Evolutionary conservation across 2,113 vertebrate species (phyloP), one percentile per base, ranked within the genome.

Genomic region (Pseudopodoces humilis): DNA sequence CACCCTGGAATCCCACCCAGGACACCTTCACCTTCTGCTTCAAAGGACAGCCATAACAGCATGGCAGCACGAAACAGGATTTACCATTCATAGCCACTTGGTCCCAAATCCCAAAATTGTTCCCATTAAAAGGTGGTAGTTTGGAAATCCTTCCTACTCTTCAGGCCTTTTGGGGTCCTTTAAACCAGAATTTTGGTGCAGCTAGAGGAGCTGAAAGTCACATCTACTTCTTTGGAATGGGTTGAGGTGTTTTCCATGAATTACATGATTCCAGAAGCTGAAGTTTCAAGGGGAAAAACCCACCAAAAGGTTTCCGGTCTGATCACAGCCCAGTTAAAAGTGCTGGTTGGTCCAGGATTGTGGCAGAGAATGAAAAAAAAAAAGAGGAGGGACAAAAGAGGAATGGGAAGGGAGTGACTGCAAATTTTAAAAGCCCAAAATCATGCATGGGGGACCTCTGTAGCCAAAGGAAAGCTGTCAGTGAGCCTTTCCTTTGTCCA

Each of bases 1-100:
- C 71, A 64, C 68, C 31, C 27, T 85, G 31, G 35, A 53, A 62
- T 90, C 44, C 53, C 68, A 92, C 79, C 76, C 83, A 83, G 71
- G 75, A 33, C 44, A 91, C 31, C 58, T 28, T 72, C 78, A 59
- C 22, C 52, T 82, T 46, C 37, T 91, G 33, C 27, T 80, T 25
- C 31, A 13, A n/a, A 67, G 28, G 17, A 37, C 12, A 65, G 13
- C 23, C 60, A 39, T 1, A 1, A 23, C 18, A 79, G 13, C 35
- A 27, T 0, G 2, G 16, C 20, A 81, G 6, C 6, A 5, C n/a
- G 16, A 67, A 62, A 52, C 1, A 15, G 55, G 31, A 15, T 81
- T 92, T 88, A 10, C n/a, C 30, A 30, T 63, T 90, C 43, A 53
- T n/a, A 55, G 27, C 11, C 19, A 2, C 56, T 83, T 77, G 74